Percentiles rank a stretch among this genome's conserved stretches.
Evolutionary conservation across 2,113 vertebrate genomes (phyloP).

Genomic region (Ellobius talpinus): DNA sequence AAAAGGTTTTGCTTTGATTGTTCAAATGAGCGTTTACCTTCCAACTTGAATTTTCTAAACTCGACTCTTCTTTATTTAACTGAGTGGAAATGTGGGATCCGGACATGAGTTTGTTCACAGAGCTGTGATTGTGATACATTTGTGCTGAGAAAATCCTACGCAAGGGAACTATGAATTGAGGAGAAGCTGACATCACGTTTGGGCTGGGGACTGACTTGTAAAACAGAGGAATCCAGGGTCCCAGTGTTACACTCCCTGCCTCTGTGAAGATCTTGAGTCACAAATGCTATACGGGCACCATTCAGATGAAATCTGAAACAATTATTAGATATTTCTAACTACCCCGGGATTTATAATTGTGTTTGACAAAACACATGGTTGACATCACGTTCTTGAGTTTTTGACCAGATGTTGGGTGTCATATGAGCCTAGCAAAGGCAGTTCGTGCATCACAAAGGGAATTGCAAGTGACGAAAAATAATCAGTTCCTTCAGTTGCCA

Average conservation of each 20-base stretch:
- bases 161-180: slow-evolving; percentile 32
- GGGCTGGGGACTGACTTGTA: slow-evolving; percentile 59
- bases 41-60: not conserved
- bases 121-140: slow-evolving; percentile 67
- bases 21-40: not conserved
- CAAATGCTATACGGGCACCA: slow-evolving; percentile 53
- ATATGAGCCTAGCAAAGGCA: slow-evolving; percentile 68
- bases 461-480: slow-evolving; percentile 75
- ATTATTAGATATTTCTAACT: slow-evolving; percentile 83
- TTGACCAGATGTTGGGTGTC: slow-evolving; percentile 81
- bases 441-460: slow-evolving; percentile 74
- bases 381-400: slow-evolving; percentile 81
- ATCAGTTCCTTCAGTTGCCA: slow-evolving; percentile 70
- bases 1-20: not conserved
- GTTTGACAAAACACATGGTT: slow-evolving; percentile 82
- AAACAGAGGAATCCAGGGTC: slow-evolving; percentile 53
- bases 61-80: not conserved
- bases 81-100: slow-evolving; percentile 52
- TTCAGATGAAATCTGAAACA: slow-evolving; percentile 80
- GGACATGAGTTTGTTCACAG: slow-evolving; percentile 21
- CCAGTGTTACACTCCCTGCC: slow-evolving; percentile 68
- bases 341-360: slow-evolving; percentile 79
- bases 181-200: slow-evolving; percentile 54
- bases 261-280: slow-evolving; percentile 61
- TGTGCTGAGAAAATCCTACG: slow-evolving; percentile 57